Percentiles rank a stretch among this genome's conserved stretches.
These are phyloP conservation scores for Galaxea fascicularis DNA, from an alignment of 92 coral and sea anemone species.

Conservation along the genomic window DNA sequence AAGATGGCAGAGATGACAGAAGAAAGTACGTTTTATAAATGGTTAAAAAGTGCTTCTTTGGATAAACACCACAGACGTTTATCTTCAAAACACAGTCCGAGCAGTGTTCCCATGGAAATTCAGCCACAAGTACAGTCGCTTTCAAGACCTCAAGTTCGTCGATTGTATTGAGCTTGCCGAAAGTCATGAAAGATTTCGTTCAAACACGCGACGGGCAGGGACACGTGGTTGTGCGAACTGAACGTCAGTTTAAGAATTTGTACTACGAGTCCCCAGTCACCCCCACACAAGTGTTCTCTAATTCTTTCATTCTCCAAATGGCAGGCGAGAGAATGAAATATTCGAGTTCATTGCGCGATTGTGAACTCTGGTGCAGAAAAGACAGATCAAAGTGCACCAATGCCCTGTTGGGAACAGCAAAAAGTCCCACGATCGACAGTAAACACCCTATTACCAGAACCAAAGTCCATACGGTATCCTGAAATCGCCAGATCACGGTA, in stretches of 20 bases:
- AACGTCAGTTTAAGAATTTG: slow-evolving; percentile 56
- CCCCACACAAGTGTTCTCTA: slow-evolving; percentile 59
- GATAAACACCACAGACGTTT: slow-evolving; percentile 34
- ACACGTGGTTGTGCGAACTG: slow-evolving; percentile 63
- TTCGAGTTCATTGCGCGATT: slow-evolving; percentile 47
- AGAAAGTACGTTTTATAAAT: slow-evolving; percentile 31
- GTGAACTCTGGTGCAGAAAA: slow-evolving; percentile 66
- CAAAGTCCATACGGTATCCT: slow-evolving; percentile 30
- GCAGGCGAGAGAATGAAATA: slow-evolving; percentile 57
- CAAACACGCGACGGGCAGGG: slow-evolving; percentile 71
- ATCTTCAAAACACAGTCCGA: slow-evolving; percentile 25
- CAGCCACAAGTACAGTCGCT: neutral
- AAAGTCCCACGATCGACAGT: slow-evolving; percentile 41
- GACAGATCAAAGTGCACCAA: slow-evolving; percentile 37
- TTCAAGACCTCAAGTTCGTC: slow-evolving; percentile 61
- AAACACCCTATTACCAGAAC: slow-evolving; percentile 31
- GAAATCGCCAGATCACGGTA: slow-evolving; percentile 16
- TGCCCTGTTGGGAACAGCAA: slow-evolving; percentile 42
- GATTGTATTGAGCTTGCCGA: slow-evolving; percentile 42
- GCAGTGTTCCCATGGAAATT: slow-evolving; percentile 14
- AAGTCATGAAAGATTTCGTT: slow-evolving; percentile 44
- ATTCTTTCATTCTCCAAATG: slow-evolving; percentile 64
- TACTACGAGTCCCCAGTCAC: slow-evolving; percentile 61
- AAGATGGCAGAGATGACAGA: slow-evolving; percentile 14
- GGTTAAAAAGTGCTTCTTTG: slow-evolving; percentile 40